These are phyloP conservation scores for Oreochromis grahami DNA, from an alignment of 2,797 vertebrate species.

Conservation along the genomic window DNA sequence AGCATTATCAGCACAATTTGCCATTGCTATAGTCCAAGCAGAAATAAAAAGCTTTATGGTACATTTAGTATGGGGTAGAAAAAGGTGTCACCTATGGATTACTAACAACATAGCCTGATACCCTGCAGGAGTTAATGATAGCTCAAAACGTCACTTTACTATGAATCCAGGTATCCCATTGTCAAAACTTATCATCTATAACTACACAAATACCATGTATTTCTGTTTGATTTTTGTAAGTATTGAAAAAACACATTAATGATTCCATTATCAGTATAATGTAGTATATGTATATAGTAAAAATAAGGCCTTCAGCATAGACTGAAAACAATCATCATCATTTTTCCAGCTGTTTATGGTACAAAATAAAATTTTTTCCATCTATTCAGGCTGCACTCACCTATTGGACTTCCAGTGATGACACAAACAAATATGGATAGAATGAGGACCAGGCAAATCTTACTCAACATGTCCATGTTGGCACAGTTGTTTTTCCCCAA, in stretches of 20 bases:
- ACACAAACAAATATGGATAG: background rate
- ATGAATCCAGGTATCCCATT: background rate
- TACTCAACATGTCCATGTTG: background rate
- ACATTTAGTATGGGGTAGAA: background rate
- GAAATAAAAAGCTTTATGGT: background rate
- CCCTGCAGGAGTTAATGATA: background rate
- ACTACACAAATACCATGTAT: background rate
- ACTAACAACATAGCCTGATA: background rate
- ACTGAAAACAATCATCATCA: background rate
- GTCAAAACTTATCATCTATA: background rate
- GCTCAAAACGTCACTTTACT: background rate
- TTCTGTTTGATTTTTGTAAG: background rate
- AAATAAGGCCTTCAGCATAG: background rate
- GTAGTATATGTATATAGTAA: background rate
- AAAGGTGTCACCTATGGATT: background rate
- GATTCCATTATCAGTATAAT: background rate
- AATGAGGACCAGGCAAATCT: background rate
- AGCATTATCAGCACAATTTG: background rate
- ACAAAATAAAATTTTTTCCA: background rate
- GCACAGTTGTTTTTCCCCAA: background rate
- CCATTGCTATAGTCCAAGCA: background rate
- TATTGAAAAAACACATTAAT: fast-evolving
- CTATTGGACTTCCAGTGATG: conserved; percentile 7
- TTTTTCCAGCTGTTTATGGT: background rate
- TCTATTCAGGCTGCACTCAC: conserved; percentile 28